Percentiles rank a stretch among this genome's conserved stretches.
Conservation (phyloP, 2,888 invertebrate genomes). For the Sesamia inferens region DNA sequence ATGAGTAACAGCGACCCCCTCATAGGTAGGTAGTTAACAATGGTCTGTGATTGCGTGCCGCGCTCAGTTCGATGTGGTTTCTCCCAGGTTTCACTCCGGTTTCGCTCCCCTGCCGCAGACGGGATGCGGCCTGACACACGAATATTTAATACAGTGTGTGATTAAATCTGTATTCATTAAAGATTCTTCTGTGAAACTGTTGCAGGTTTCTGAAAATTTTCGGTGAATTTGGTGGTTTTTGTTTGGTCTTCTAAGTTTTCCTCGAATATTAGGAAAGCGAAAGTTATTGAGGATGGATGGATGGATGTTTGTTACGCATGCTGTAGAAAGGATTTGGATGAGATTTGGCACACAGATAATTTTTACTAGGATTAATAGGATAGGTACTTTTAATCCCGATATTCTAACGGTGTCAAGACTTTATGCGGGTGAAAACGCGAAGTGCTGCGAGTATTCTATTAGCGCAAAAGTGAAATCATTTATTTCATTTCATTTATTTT, state of each 20-base stretch:
- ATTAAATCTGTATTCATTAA: conserved; percentile 75
- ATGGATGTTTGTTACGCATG: too few species aligned
- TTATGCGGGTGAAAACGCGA: too few species aligned
- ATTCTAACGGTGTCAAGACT: too few species aligned
- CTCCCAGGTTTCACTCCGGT: conserved; percentile 68
- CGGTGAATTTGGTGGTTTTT: neutral
- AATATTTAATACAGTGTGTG: conserved; percentile 73
- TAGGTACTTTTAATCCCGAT: too few species aligned
- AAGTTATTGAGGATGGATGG: neutral
- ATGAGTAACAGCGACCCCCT: conserved; percentile 45
- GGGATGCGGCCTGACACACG: conserved; percentile 65
- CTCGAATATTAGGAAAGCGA: neutral
- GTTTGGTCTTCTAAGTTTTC: neutral
- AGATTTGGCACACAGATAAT: neutral
- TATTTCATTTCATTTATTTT: too few species aligned
- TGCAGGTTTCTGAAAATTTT: conserved; percentile 9
- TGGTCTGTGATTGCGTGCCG: conserved; percentile 80
- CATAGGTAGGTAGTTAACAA: conserved; percentile 69
- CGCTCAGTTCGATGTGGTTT: conserved; percentile 74
- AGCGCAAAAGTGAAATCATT: neutral
- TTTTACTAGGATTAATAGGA: neutral
- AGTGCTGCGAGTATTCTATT: neutral
- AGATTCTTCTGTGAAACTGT: conserved; percentile 47
- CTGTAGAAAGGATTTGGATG: neutral
- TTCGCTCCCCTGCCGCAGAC: conserved; percentile 70